Base-by-base conservation (phyloP, 2,113 vertebrate genomes). In the Circaetus cinerascens region DNA sequence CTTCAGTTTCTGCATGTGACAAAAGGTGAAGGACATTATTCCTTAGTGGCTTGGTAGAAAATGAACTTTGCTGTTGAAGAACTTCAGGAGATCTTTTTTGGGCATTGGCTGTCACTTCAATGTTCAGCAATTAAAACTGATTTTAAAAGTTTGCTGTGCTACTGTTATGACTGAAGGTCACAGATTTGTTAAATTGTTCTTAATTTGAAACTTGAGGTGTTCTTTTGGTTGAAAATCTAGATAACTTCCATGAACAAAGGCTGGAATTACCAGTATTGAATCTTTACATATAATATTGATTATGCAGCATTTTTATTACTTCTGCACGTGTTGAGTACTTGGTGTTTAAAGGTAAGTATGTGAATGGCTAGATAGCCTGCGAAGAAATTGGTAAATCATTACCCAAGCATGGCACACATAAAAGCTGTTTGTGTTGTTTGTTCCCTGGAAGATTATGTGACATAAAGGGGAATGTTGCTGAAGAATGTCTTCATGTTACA, bases 131-230 rank as follows among this genome's bases (percentile, higher is more conserved):
- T 93, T 91, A 94, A 95, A 95, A 90, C 43, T 78, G 85, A 69
- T 92, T 97, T 95, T 92, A 95, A 93, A 86, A 93, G 95, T 94
- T 96, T 97, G 96, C 91, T 97, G 88, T 97, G 88, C 93, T 95
- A n/a, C 80, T 84, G 41, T 87, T 89, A 48, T 3, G 27, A 62
- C n/a, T 67, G 74, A 88, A 92, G 75, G 34, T 88, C 72, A 80
- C 9, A 14, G 5, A 43, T 67, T 23, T 86, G 40, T 45, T 73
- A 25, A 77, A 50, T 34, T 69, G 25, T 38, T 85, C 15, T 81
- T 86, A 7, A 46, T 77, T 77, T 91, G 76, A 55, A 74, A 67
- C 43, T 41, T 66, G 62, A 77, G 5, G 2, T 77, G 32, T 67
- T 94, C 23, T 57, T 75, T 74, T 82, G 12, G 6, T 59, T 90